Percentiles rank a stretch among this genome's conserved stretches.
These are phyloP conservation scores for Physocephala rufipes DNA, from an alignment of 2,888 invertebrate species.

Conservation along the genomic window DNA sequence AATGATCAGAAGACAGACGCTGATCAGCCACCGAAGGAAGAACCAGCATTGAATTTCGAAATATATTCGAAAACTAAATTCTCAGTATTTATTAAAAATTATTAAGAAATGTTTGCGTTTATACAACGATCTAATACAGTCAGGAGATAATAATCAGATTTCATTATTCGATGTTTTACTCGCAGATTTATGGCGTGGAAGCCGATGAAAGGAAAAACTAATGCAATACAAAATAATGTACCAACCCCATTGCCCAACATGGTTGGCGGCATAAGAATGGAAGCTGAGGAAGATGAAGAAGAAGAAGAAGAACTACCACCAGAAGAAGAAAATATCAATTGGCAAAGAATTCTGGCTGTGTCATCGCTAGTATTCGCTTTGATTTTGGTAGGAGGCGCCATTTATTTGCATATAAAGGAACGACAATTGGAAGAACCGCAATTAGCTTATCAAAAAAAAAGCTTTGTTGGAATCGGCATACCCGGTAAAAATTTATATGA, in stretches of 20 bases:
- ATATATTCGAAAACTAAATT: background rate
- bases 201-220: background rate
- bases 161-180: background rate
- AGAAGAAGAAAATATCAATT: conserved; percentile 35
- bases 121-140: no score
- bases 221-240: background rate
- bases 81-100: background rate
- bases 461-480: no score
- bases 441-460: no score
- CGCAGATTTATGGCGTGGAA: background rate
- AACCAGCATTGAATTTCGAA: background rate
- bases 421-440: conserved; percentile 43
- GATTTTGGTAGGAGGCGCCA: conserved; percentile 52
- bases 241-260: background rate
- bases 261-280: background rate
- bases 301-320: background rate
- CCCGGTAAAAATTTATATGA: conserved; percentile 1
- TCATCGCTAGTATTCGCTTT: conserved; percentile 50
- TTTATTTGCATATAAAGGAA: conserved; percentile 54
- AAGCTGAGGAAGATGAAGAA: background rate
- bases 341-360: conserved; percentile 45
- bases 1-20: no score
- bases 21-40: no score
- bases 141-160: no score
- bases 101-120: no score